Evolutionary conservation across 2,888 invertebrate genomes (phyloP), one percentile per base, ranked within the genome.

Genomic region (Pterostichus niger): DNA sequence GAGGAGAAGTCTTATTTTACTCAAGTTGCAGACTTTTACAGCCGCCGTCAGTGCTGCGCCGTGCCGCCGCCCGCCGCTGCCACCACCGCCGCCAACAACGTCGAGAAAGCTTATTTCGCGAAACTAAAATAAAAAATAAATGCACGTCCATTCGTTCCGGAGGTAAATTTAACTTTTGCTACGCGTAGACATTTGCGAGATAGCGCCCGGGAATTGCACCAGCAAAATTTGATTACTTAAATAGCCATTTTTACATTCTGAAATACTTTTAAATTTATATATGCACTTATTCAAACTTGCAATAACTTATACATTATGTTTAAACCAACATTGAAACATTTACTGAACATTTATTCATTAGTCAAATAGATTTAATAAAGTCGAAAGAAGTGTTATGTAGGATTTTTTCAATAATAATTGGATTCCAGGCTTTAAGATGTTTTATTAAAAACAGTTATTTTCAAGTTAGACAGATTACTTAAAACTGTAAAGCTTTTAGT

Each of bases 11-110:
- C 82, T 82, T 82, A 82, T 82, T 82, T 82, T 82, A 82, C 82
- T 82, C 82, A 82, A 82, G 40, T 82, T 82, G 82, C 61, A 82
- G 82, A 82, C 82, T 82, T 82, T 82, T 82, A 82, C 75, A 82
- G 73, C 81, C 64, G 17, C 31, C 77, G 46, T 46, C 59, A 75
- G 31, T 40, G 40, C 40, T 40, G 68, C 33, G 44, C 40, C 71
- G 40, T n/a, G 40, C 46, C 61, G 15, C 54, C 73, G 35, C 71
- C 40, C 40, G 40, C 40, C 40, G 46, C 33, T 24, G 15, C 15
- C 77, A 59, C 56, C 77, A 44, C 61, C 40, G 6, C 49, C 68
- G 35, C 68, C 80, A 52, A 35, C 80, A 71, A 40, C 40, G 40
- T 40, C 40, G 33, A 35, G 46, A 82, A 82, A 82, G 82, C 82